Base-by-base conservation (phyloP, 2,888 invertebrate species). In the Omphaloscelis lunosa region DNA sequence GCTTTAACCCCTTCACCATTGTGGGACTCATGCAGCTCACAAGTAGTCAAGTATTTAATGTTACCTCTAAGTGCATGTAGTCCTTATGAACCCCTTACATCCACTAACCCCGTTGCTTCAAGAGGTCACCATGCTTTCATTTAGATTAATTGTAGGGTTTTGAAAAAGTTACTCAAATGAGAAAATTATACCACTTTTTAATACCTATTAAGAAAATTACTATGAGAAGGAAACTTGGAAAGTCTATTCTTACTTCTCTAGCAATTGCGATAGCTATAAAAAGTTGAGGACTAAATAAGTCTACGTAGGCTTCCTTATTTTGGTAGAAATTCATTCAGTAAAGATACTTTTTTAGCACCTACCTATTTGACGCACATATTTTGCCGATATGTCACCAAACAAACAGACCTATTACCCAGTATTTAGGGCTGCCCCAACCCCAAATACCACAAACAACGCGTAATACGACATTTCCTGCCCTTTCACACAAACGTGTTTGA, bases 381-480 rank as follows among this genome's bases (percentile, higher is more conserved):
- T 8, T 17, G n/a, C 17, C 45, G 23, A 7, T 17, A 79, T 48
- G 1, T 59, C 27, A 27, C 23, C 23, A 6, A 9, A 5, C 6
- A 62, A 75, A 45, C 41, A 34, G 12, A 12, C 77, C 34, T 51
- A 72, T 80, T 70, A 66, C 39, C 62, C 27, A 76, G 61, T 80
- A 68, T 58, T 82, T 70, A 72, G 61, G 41, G 12, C 41, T 17
- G n/a, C 41, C 48, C 62, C 68, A 61, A 63, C 79, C 79, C 80
- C 71, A 79, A 83, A 71, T 48, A 70, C 61, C 51, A 5, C 76
- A 76, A 83, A 83, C 80, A 83, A 58, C 72, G n/a, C 58, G 59
- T 84, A 87, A 87, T 80, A 62, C 86, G 77, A 61, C 77, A 67
- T 84, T 79, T 87, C 88, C 88, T 87, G 88, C 82, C 66, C 79